Base-by-base conservation (phyloP, 2,113 vertebrate species). In the Dryoscopus gambensis region DNA sequence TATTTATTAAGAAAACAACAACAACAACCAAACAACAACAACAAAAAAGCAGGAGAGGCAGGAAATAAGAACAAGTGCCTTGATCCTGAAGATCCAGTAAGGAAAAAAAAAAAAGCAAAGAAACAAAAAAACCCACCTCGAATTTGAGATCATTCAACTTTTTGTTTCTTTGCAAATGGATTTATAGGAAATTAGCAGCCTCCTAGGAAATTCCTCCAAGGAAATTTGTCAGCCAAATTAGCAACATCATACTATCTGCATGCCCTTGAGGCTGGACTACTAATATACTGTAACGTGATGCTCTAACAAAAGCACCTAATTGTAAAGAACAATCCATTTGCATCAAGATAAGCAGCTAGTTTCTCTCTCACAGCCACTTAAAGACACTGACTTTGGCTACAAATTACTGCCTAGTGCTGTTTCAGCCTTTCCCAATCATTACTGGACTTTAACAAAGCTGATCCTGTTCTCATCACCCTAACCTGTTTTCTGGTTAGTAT, bases 401-500 rank as follows among this genome's bases (percentile, higher is more conserved):
- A 79, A 78, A 92, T 74, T 91, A 79, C 90, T 93, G 55, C 63
- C 79, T 78, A 65, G 56, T 69, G 70, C 50, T 83, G 82, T 92
- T 96, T 92, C 94, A 94, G 80, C 39, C 59, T 91, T 92, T 91
- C 78, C 53, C n/a, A 35, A 10, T 86, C 35, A 35, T 95, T 94
- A 50, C 30, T 69, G 84, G 62, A 89, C 49, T 80, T 62, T 95
- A 92, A 96, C 64, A 97, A 87, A 96, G 96, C 85, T 75, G 84
- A 15, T 76, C 11, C 69, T 86, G 80, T 76, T 85, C 76, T 96
- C 93, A 52, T 88, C 62, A 94, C 73, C 70, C 77, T 91, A 71
- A 90, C 92, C 84, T 95, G 89, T 79, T 95, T 96, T 95, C 95
- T 97, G 89, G 88, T 95, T 94, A 95, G 50, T 87, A 68, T 71